Percentiles rank a stretch among this genome's conserved stretches.
phyloP scores from a whole-genome alignment of 2,113 vertebrate genomes.

The Sinocyclocheilus grahami region DNA sequence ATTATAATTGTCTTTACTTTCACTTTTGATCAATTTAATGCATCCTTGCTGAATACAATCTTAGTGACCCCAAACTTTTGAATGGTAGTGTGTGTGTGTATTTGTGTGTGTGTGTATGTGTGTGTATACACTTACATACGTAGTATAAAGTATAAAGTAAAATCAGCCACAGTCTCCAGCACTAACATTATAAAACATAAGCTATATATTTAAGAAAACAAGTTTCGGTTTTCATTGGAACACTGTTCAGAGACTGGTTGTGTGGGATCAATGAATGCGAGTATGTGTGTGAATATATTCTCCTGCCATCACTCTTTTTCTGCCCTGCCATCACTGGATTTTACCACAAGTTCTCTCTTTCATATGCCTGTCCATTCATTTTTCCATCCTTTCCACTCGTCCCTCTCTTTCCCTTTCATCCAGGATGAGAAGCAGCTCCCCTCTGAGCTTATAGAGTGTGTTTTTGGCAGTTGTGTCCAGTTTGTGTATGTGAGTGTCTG shows the following conservation, averaged over 20 bases:
- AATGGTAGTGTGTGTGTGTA: no score
- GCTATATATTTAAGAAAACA: slow-evolving; percentile 15
- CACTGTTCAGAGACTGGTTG: neutral
- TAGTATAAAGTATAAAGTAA: no score
- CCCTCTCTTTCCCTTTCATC: slow-evolving; percentile 54
- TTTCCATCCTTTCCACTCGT: slow-evolving; percentile 53
- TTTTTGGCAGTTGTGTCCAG: slow-evolving; percentile 37
- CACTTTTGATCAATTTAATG: no score
- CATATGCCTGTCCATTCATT: slow-evolving; percentile 56
- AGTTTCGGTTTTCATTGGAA: neutral
- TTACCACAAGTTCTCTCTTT: slow-evolving; percentile 54
- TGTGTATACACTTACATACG: no score
- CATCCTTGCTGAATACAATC: no score
- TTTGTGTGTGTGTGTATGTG: no score
- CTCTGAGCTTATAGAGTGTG: slow-evolving; percentile 38
- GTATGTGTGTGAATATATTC: slow-evolving; percentile 62
- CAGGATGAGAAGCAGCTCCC: slow-evolving; percentile 50
- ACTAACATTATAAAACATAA: neutral
- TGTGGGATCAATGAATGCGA: slow-evolving; percentile 38
- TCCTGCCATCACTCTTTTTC: slow-evolving; percentile 20
- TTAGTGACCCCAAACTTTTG: no score
- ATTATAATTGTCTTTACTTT: no score
- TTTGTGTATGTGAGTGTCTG: slow-evolving; percentile 36
- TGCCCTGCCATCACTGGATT: slow-evolving; percentile 38
- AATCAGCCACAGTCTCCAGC: neutral